A percentile compares a stretch with the other conserved stretches of the same genome.
These are phyloP conservation scores for Argyresthia goedartella DNA, from an alignment of 2,888 invertebrate species.

Conservation along the genomic window DNA sequence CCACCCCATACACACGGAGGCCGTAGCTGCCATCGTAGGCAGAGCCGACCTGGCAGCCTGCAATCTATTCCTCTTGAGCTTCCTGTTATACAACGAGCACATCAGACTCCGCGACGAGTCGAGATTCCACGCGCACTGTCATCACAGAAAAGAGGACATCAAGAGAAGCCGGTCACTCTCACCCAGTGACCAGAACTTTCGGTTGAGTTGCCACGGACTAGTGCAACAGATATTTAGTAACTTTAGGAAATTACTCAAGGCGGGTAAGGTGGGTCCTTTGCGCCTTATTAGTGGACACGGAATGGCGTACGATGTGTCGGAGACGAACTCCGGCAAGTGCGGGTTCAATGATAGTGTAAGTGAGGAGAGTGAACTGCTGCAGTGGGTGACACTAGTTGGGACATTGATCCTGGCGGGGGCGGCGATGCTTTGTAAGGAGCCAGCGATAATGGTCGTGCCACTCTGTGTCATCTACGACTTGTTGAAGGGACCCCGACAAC, in stretches of 20 bases:
- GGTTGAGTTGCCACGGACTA: constrained; percentile 53
- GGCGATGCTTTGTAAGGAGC: constrained; percentile 95
- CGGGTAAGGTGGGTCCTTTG: constrained; percentile 49
- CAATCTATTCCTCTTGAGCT: constrained; percentile 89
- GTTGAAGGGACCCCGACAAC: constrained; percentile 66
- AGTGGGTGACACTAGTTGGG: constrained; percentile 72
- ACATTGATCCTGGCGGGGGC: constrained; percentile 78
- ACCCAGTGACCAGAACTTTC: constrained; percentile 41
- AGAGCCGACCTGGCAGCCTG: constrained; percentile 94
- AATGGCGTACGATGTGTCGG: constrained; percentile 42
- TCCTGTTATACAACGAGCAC: constrained; percentile 88
- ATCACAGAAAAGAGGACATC: constrained; percentile 41
- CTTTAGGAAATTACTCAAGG: constrained; percentile 49
- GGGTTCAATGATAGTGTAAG: constrained; percentile 47
- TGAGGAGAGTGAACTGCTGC: constrained; percentile 57
- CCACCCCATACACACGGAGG: constrained; percentile 97
- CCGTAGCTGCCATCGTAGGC: constrained; percentile 95
- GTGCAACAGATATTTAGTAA: constrained; percentile 58
- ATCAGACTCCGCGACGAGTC: constrained; percentile 73
- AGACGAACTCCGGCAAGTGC: constrained; percentile 22
- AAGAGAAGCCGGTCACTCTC: constrained; percentile 31
- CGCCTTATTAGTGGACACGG: constrained; percentile 33
- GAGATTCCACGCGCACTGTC: constrained; percentile 41
- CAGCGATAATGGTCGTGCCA: constrained; percentile 91
- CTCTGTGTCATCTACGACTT: constrained; percentile 93